Percentiles rank a stretch among this genome's conserved stretches.
Evolutionary conservation across 1,140 invertebrate species (phyloP).

Genomic region (Heliothis subflexa): DNA sequence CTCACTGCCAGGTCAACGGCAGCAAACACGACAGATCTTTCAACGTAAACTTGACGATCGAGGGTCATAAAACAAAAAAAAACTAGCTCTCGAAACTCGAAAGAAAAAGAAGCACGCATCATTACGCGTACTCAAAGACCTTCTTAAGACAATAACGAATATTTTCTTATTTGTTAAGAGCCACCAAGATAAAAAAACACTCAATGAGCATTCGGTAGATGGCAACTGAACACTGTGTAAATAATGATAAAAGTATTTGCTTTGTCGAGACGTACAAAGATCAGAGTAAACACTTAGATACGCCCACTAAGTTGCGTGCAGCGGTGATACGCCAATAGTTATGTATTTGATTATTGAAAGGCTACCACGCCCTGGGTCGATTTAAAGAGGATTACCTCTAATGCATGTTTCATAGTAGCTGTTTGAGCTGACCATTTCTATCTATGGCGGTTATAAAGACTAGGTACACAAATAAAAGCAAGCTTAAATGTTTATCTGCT

Average conservation of each 20-base stretch:
- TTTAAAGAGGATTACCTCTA: slow-evolving; percentile 5
- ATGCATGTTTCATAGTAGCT: neutral
- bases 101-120: slow-evolving; percentile 39
- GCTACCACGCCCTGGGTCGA: slow-evolving; percentile 30
- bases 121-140: slow-evolving; percentile 44
- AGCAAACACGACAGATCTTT: slow-evolving; percentile 18
- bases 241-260: slow-evolving; percentile 84
- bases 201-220: slow-evolving; percentile 67
- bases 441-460: no score
- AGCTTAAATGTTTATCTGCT: no score
- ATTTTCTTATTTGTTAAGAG: slow-evolving; percentile 59
- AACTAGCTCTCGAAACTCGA: slow-evolving; percentile 13
- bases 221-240: slow-evolving; percentile 77
- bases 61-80: slow-evolving; percentile 24
- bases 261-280: slow-evolving; percentile 79
- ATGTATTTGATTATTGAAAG: slow-evolving; percentile 40
- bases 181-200: slow-evolving; percentile 63
- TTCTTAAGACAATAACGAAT: slow-evolving; percentile 55
- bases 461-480: no score
- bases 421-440: no score
- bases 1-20: neutral
- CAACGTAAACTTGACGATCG: slow-evolving; percentile 23
- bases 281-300: slow-evolving; percentile 76
- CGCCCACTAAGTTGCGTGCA: slow-evolving; percentile 67
- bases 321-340: slow-evolving; percentile 61